Evolutionary conservation across 2,888 invertebrate genomes (phyloP), one percentile per base, ranked within the genome.

Genomic region (Hemistola chrysoprasaria): DNA sequence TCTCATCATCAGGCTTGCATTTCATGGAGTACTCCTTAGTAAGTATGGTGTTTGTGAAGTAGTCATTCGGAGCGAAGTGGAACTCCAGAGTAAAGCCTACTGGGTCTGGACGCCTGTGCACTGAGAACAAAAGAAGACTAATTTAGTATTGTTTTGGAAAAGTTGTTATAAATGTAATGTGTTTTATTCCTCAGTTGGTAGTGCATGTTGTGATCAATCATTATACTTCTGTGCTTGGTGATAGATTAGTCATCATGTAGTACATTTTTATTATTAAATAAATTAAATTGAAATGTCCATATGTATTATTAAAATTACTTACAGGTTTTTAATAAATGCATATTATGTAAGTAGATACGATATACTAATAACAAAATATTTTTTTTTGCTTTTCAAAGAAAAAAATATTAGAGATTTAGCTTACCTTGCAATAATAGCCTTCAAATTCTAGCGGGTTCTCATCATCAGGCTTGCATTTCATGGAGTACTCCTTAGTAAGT

Each of bases 11-110:
- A 31, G 94, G 96, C 65, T 90, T 93, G 82, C 97, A 97, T 86
- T 94, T 96, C 96, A 96, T 95, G 56, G 92, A 93, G 84, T 95
- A 99, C 75, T 93, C 94, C 91, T 99, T 99, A 22, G 96, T 97
- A 53, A 99, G 92, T 78, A 90, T 93, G 68, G 75, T 91, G 86
- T 93, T 97, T 87, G 89, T 94, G 90, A 93, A 99, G 86, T 93
- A 98, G 65, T 98, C 97, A 75, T 98, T 98, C 9, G 95, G 92
- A 37, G 94, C 92, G 72, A 98, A 98, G 77, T 96, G 93, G 90
- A 99, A 99, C 82, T 97, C 95, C 70, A 99, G 85, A 0, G 90
- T 90, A 58, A 90, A 91, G 57, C 90, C 91, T 41, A 75, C 84
- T 0, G 89, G 88, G 29, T 89, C 85, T 51, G 88, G 85, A 37